Evolutionary conservation across 2,113 vertebrate species (phyloP).

Genomic region (Psittacula cyanocephala): DNA sequence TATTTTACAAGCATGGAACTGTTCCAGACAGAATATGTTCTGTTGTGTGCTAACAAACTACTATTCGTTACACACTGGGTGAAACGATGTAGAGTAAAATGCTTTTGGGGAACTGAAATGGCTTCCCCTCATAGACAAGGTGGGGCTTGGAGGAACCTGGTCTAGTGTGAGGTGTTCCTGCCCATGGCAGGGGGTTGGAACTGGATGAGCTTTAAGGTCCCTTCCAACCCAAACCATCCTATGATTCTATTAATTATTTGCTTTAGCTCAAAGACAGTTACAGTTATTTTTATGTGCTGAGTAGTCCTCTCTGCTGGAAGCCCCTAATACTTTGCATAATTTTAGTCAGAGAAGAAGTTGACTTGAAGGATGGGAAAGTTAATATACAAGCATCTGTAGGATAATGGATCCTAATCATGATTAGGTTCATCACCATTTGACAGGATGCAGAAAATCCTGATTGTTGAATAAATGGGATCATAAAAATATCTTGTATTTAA

Average conservation of each 20-base stretch:
- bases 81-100: background rate
- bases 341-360: background rate
- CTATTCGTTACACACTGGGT: background rate
- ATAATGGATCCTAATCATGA: background rate
- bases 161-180: background rate
- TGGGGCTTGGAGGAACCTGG: background rate
- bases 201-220: background rate
- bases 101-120: background rate
- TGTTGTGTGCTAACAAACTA: background rate
- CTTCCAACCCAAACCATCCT: background rate
- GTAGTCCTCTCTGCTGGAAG: background rate
- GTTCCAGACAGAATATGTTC: background rate
- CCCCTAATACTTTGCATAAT: background rate
- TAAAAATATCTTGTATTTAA: background rate
- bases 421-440: background rate
- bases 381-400: background rate
- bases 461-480: background rate
- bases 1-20: background rate
- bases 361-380: background rate
- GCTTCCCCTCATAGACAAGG: background rate
- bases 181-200: background rate
- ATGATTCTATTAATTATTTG: background rate
- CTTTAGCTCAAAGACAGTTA: background rate
- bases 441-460: background rate
- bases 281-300: background rate